Evolutionary conservation across 2,888 invertebrate species (phyloP).

Genomic region (Kryphioiulus occultus): DNA sequence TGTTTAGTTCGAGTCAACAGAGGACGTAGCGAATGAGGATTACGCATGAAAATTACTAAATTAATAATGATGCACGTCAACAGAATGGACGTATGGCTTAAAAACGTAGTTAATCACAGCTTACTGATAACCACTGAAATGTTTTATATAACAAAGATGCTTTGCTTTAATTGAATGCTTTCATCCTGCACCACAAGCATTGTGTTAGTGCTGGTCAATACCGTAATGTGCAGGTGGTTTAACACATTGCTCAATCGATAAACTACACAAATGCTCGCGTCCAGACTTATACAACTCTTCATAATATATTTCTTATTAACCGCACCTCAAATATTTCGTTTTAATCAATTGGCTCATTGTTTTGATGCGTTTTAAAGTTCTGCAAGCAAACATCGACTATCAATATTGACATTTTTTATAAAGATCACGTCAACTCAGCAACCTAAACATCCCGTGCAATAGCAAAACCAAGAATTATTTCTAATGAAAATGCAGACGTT

Average conservation of each 20-base stretch:
- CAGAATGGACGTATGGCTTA: background rate
- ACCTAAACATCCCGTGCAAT: background rate
- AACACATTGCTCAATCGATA: background rate
- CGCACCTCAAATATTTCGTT: background rate
- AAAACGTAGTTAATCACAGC: background rate
- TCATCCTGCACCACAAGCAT: no score
- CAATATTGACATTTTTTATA: background rate
- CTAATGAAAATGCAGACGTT: background rate
- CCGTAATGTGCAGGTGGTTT: no score
- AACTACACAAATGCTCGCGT: background rate
- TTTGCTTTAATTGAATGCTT: no score
- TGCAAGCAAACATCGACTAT: background rate
- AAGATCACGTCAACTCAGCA: background rate
- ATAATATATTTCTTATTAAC: background rate
- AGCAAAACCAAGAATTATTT: background rate
- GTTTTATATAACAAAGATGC: no score
- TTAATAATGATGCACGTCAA: background rate
- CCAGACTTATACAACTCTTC: background rate
- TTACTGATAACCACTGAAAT: background rate
- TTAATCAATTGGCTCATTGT: background rate
- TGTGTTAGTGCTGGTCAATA: no score
- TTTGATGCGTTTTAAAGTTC: background rate
- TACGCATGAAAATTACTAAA: background rate
- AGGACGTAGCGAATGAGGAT: background rate
- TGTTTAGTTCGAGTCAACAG: background rate